phyloP scores from a whole-genome alignment of 2,113 vertebrate species.

The Pogona vitticeps region DNA sequence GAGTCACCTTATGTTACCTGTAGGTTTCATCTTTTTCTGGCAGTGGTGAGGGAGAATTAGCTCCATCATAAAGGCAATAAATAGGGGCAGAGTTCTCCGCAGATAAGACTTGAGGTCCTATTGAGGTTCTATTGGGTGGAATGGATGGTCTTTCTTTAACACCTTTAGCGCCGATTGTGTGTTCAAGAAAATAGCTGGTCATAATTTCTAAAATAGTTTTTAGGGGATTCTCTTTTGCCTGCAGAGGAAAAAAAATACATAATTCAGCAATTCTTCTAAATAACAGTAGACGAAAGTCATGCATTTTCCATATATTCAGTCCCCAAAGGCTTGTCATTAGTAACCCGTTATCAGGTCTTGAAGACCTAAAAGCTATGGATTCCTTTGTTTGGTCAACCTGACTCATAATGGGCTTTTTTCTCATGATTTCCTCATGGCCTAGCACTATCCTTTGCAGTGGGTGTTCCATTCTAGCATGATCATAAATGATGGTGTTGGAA shows the following conservation, averaged over 20 bases:
- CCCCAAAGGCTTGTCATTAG: too few relatives aligned
- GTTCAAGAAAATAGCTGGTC: conserved; percentile 84
- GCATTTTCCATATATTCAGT: too few relatives aligned
- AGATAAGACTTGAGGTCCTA: not conserved
- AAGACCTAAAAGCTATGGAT: too few relatives aligned
- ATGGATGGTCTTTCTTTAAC: not conserved
- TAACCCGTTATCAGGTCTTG: too few relatives aligned
- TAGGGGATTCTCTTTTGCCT: conserved; percentile 80
- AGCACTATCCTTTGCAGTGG: too few relatives aligned
- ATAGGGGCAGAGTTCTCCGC: not conserved
- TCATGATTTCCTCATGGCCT: too few relatives aligned
- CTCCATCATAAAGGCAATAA: not conserved
- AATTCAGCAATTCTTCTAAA: not conserved
- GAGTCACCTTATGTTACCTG: not conserved
- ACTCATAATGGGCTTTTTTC: too few relatives aligned
- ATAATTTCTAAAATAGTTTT: conserved; percentile 93
- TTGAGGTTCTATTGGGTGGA: not conserved
- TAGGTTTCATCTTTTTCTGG: not conserved
- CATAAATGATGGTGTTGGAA: too few relatives aligned
- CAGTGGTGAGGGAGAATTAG: rapidly evolving
- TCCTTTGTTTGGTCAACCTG: too few relatives aligned
- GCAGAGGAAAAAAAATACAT: conserved; percentile 6
- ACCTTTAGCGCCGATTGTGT: conserved; percentile 47
- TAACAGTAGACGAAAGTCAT: too few relatives aligned
- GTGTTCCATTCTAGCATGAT: too few relatives aligned